Conservation (phyloP, 2,113 vertebrate genomes). For the Falcunculus frontatus region DNA sequence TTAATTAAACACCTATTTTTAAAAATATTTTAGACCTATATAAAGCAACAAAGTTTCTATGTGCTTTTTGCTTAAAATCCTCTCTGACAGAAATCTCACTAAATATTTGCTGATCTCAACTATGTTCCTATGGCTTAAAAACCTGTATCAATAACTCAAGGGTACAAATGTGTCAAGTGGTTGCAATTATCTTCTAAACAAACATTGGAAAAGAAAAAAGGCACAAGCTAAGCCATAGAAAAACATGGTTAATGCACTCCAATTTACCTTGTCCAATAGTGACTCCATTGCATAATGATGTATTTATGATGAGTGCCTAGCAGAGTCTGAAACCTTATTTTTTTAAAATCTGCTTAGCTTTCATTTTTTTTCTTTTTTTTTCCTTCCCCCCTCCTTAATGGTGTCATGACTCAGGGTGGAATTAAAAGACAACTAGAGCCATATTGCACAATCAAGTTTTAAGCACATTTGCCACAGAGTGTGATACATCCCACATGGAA, state of each 20-base stretch:
- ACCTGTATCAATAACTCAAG: not conserved
- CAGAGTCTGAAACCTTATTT: not conserved
- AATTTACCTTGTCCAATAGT: not conserved
- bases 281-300: not conserved
- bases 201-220: not conserved
- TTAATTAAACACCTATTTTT: not conserved
- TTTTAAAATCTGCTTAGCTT: not conserved
- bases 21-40: not conserved
- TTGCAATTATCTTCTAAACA: constrained; percentile 16
- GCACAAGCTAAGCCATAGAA: not conserved
- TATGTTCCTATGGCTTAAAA: not conserved
- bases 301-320: not conserved
- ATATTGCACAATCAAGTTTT: not conserved
- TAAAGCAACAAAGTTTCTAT: not conserved
- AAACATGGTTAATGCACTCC: not conserved
- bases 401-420: not conserved
- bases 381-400: not conserved
- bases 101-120: not conserved
- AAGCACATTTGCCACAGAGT: not conserved
- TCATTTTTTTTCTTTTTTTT: not conserved
- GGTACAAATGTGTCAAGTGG: not conserved
- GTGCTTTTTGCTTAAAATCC: not conserved
- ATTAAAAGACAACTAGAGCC: not conserved
- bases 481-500: not conserved
- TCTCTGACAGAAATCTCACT: not conserved